phyloP scores from a whole-genome alignment of 2,888 invertebrate species.

The Rotaria sp. region DNA sequence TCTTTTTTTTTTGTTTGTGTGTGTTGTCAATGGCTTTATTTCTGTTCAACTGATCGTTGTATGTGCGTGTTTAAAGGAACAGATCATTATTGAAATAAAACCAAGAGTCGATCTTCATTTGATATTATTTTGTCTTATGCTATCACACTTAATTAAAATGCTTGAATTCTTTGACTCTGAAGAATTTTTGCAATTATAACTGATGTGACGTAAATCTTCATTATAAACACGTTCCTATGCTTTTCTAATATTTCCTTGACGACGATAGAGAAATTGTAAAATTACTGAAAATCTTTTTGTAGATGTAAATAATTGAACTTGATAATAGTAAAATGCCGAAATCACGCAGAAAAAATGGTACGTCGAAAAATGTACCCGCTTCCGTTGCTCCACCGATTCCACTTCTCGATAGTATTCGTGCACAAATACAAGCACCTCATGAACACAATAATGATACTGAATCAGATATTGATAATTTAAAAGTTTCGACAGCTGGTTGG shows the following conservation, averaged over 20 bases:
- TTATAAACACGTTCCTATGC: no score
- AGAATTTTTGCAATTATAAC: no score
- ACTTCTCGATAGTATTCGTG: not conserved
- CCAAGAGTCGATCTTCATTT: not conserved
- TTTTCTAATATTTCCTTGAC: no score
- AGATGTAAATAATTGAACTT: no score
- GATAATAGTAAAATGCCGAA: not conserved
- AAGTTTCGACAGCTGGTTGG: not conserved
- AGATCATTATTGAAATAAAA: not conserved
- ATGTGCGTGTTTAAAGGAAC: slow-evolving; percentile 4
- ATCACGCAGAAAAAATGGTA: not conserved
- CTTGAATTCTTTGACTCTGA: no score
- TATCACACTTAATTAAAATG: no score
- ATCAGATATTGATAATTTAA: not conserved
- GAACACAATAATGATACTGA: not conserved
- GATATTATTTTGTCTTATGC: not conserved
- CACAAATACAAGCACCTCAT: not conserved
- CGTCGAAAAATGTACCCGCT: not conserved
- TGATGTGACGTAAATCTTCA: no score
- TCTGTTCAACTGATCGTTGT: slow-evolving; percentile 14
- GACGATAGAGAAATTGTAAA: no score
- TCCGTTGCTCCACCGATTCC: not conserved
- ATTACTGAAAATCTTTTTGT: no score
- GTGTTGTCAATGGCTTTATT: not conserved
- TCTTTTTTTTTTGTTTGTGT: not conserved